Base-by-base conservation (phyloP, 2,797 vertebrate species). In the Periophthalmus magnuspinnatus region DNA sequence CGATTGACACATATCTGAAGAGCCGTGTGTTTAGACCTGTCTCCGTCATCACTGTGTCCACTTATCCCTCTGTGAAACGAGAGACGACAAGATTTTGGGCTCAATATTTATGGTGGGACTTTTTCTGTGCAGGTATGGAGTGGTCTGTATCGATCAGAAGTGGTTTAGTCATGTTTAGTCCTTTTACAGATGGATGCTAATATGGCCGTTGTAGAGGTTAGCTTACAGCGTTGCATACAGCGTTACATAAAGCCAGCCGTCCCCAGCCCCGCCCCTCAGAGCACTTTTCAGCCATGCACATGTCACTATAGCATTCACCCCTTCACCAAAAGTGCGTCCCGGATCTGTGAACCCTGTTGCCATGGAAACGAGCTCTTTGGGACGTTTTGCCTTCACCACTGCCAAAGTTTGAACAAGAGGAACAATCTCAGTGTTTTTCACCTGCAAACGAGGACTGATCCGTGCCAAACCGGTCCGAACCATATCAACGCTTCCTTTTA, bases 301-400 rank as follows among this genome's bases (percentile, higher is more conserved):
- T 5, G 52, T 19, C 75, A 75, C 68, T 80, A 48, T 17, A 38
- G 59, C 74, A 60, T 21, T 52, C 50, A 21, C 50, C n/a, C 65
- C 68, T 45, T 80, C 34, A 38, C 22, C 48, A 34, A 52, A 57
- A 47, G 24, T n/a, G n/a, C n/a, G n/a, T 58, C 54, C n/a, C 58
- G 81, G 57, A 75, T 72, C 41, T 50, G 45, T 70, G 41, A 75
- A 47, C 48, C 80, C 59, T 17, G 74, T 69, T 59, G 50, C 50
- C 55, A 68, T 24, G 65, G 45, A 72, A 64, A 65, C 73, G 62
- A 58, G 50, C 88, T 90, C 83, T 79, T 90, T 83, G 78, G 77
- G 83, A 87, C 80, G 81, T 86, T 81, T 84, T 86, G 88, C 88
- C 89, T 88, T 70, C 84, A 83, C 86, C 82, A 90, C 90, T 91